phyloP scores from a whole-genome alignment of 2,797 vertebrate species.

The Podarcis siculus region DNA sequence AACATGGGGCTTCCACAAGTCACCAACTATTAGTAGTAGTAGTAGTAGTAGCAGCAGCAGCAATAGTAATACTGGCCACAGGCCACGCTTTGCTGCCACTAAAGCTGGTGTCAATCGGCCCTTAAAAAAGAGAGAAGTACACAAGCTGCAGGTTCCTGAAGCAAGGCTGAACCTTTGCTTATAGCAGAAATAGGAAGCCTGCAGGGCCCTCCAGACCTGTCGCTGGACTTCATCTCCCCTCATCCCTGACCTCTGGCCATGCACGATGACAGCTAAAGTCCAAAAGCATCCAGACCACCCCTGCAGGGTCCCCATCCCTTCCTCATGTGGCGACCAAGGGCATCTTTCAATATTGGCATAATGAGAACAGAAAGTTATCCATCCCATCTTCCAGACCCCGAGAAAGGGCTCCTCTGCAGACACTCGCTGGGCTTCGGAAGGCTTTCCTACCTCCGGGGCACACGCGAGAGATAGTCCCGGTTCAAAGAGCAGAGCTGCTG shows the following conservation, averaged over 20 bases:
- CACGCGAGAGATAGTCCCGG: slow-evolving; percentile 68
- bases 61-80: no score
- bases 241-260: background rate
- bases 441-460: slow-evolving; percentile 80
- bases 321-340: rapidly evolving
- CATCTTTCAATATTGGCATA: background rate
- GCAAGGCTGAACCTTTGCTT: background rate
- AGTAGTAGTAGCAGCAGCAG: no score
- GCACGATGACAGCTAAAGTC: background rate
- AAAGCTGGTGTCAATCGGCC: no score
- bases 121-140: no score
- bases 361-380: no score
- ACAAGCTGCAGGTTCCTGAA: background rate
- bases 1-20: no score
- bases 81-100: background rate
- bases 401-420: background rate
- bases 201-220: no score
- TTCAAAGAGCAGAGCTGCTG: slow-evolving; percentile 88
- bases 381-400: background rate
- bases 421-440: no score
- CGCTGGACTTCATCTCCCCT: no score
- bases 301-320: no score
- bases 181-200: background rate
- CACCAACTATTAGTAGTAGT: no score
- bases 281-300: background rate